Percentiles rank a stretch among this genome's conserved stretches.
Conservation (phyloP, 2,113 vertebrate species). For the Neogale vison region DNA sequence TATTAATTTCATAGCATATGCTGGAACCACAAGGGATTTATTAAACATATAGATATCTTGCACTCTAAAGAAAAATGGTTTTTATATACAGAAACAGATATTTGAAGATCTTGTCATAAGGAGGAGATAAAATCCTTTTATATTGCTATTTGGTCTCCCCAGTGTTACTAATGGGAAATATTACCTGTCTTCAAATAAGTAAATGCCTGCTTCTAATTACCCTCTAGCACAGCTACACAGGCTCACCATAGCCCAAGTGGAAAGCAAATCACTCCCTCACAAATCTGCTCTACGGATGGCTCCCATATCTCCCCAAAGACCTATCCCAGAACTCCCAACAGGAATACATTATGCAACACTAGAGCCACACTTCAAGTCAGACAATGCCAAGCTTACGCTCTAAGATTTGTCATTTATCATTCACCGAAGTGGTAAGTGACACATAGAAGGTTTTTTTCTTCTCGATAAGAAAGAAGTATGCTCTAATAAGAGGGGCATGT, state of each 20-base stretch:
- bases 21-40: background rate
- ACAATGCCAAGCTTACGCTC: background rate
- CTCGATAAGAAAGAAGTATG: background rate
- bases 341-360: background rate
- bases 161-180: background rate
- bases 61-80: background rate
- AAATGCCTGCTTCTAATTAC: background rate
- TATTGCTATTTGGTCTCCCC: background rate
- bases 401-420: background rate
- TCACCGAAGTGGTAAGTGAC: background rate
- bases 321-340: background rate
- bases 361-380: background rate
- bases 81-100: slow-evolving; percentile 22
- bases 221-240: background rate
- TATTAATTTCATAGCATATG: background rate
- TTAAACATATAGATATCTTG: background rate
- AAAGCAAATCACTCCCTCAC: background rate
- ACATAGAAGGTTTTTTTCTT: background rate
- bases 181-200: slow-evolving; percentile 1
- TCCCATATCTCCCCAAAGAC: background rate
- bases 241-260: background rate
- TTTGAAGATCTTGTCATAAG: background rate
- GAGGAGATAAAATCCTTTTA: background rate
- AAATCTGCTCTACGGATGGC: background rate
- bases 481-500: background rate